These are phyloP conservation scores for Nyctibius grandis DNA, from an alignment of 2,797 vertebrate species.

Conservation along the genomic window DNA sequence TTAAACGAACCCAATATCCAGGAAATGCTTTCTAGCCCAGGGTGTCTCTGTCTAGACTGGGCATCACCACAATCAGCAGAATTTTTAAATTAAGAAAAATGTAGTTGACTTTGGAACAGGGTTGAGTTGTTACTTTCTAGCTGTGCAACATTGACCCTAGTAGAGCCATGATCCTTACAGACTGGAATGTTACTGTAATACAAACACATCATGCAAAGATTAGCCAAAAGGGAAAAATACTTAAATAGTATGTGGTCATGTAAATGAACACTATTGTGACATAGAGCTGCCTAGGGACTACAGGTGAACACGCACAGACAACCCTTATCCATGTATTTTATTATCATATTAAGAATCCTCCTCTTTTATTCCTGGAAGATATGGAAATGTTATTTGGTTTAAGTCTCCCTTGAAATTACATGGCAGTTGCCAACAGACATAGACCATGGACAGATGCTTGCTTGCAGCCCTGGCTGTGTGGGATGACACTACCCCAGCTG, in stretches of 20 bases:
- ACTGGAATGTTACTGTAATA: neutral
- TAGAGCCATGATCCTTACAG: neutral
- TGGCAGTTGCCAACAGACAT: neutral
- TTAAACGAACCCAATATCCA: neutral
- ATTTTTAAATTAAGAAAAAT: neutral
- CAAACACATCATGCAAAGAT: neutral
- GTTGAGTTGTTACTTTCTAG: neutral
- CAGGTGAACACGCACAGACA: neutral
- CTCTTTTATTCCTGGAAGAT: neutral
- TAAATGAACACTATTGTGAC: neutral
- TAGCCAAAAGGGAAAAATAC: neutral
- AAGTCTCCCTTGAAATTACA: neutral
- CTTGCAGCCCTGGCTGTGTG: neutral
- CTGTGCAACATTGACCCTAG: neutral
- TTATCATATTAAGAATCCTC: neutral
- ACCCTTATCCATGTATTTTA: neutral
- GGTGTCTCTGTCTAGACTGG: neutral
- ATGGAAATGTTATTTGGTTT: neutral
- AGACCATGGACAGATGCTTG: neutral
- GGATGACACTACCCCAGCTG: neutral
- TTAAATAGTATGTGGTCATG: neutral
- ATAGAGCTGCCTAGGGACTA: neutral
- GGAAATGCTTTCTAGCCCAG: neutral
- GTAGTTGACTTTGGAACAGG: neutral
- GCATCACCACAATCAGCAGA: neutral